phyloP scores from a whole-genome alignment of 2,113 vertebrate genomes.

The Meleagris gallopavo region DNA sequence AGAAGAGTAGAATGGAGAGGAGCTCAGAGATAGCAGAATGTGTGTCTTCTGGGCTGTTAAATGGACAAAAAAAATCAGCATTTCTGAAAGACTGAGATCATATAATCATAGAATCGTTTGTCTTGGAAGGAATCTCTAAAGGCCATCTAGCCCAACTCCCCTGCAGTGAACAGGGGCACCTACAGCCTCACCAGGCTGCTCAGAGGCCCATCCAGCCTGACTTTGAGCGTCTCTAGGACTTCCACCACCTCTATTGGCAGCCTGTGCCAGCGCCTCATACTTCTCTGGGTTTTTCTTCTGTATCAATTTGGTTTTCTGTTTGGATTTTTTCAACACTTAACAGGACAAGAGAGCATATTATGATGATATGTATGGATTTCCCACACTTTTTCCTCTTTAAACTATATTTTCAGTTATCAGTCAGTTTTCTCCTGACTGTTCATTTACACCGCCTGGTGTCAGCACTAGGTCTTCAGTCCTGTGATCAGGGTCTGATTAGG shows the following conservation, averaged over 20 bases:
- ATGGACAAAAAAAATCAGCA: neutral
- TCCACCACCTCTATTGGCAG: no score
- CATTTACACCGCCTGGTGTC: neutral
- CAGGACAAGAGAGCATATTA: neutral
- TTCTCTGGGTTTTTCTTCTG: neutral
- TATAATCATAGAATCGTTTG: neutral
- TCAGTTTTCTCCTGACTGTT: neutral
- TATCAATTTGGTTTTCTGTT: neutral
- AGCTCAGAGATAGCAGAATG: neutral
- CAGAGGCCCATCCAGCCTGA: no score
- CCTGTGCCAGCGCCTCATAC: no score
- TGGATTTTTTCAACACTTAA: neutral
- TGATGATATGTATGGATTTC: neutral
- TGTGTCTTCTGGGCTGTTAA: neutral
- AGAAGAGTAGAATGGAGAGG: neutral
- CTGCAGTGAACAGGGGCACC: no score
- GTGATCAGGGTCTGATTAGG: neutral
- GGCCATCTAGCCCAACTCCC: no score
- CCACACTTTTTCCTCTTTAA: no score
- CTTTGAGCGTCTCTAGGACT: no score
- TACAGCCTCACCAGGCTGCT: no score
- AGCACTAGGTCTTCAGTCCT: neutral
- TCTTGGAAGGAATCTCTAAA: no score
- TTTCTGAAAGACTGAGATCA: constrained; percentile 51
- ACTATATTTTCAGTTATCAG: neutral